Base-by-base conservation (phyloP, 2,888 invertebrate genomes). In the Homarus gammarus region DNA sequence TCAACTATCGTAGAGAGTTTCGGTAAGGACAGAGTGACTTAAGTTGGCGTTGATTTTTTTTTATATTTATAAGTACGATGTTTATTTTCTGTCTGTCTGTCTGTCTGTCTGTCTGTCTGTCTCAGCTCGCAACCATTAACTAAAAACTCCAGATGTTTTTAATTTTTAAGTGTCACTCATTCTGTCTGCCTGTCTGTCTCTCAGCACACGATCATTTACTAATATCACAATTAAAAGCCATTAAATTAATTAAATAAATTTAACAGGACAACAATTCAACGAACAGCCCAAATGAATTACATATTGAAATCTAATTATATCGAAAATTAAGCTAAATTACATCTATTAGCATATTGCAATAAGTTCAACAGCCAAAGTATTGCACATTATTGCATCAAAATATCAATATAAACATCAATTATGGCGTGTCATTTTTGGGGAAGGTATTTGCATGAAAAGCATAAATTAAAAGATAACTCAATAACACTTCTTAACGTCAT, bases 301-400 rank as follows among this genome's bases (percentile, higher is more conserved):
- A 79, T 79, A 44, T 38, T 61, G 79, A 36, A 61, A 79, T 79
- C 79, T 61, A 79, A 79, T 79, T 79, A 79, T 38, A 79, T 79
- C 51, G 79, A 38, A 61, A 79, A 79, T 79, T 79, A 79, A 79
- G 79, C 79, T 38, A 44, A 79, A 79, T 79, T 79, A 79, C 61
- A 38, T 61, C 38, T n/a, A 79, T 79, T 79, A 61, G 38, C 79
- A 79, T 79, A 79, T 61, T 61, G 61, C 79, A 61, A 79, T 64
- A 64, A 64, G 64, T 64, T 64, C 27, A 64, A 64, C 64, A 64
- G 64, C 6, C 64, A 64, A 64, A 64, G 27, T 3, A 6, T 64
- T 64, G 27, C 27, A 5, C 10, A 64, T 27, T 64, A 64, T 64
- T 64, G 64, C 12, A 64, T 27, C 6, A 64, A 64, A 64, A 64